Evolutionary conservation across 2,888 invertebrate genomes (phyloP).

Genomic region (Habroteleia sp.): DNA sequence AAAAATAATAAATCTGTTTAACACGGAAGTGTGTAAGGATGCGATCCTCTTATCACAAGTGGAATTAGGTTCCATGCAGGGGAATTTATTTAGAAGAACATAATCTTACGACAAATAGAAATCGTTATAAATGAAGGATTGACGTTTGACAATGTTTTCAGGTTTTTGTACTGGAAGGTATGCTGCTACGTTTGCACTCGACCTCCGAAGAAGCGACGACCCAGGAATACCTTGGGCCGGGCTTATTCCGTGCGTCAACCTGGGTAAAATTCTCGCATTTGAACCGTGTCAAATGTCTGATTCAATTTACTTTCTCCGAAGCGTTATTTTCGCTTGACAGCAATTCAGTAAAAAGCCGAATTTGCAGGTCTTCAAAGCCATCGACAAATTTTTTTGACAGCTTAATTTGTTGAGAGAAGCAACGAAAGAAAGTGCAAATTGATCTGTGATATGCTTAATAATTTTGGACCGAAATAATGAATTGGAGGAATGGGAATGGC

Average conservation of each 20-base stretch:
- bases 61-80: no score
- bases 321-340: no score
- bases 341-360: no score
- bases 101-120: no score
- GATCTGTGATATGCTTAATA: neutral
- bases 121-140: no score
- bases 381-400: no score
- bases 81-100: no score
- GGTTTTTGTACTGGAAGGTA: conserved; percentile 95
- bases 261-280: conserved; percentile 69
- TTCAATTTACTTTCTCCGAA: conserved; percentile 18
- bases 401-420: no score
- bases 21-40: no score
- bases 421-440: conserved; percentile 1
- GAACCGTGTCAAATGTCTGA: conserved; percentile 16
- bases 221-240: conserved; percentile 78
- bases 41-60: no score
- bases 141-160: conserved; percentile 75
- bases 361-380: no score
- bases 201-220: conserved; percentile 85
- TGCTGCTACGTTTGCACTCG: conserved; percentile 95
- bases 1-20: no score
- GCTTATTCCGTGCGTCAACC: conserved; percentile 77
- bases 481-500: conserved; percentile 28
- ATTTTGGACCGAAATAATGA: conserved; percentile 38